Evolutionary conservation across 2,888 invertebrate species (phyloP).

Genomic region (Folsomia candida): DNA sequence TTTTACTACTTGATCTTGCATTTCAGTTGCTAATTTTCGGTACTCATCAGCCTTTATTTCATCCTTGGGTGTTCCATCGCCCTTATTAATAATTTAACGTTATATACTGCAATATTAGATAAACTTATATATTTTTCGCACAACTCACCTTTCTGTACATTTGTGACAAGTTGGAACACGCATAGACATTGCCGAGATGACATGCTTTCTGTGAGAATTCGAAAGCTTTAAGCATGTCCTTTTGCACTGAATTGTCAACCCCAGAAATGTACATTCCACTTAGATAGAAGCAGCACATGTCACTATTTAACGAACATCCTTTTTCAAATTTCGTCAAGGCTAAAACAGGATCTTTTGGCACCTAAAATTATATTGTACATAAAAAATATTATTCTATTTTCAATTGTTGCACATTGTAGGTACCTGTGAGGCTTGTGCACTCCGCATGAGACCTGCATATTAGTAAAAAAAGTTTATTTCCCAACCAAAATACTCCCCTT

Average conservation of each 20-base stretch:
- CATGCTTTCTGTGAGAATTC: constrained; percentile 75
- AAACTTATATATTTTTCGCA: not conserved
- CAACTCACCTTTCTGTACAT: constrained; percentile 68
- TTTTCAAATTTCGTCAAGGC: constrained; percentile 60
- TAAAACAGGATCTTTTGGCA: constrained; percentile 50
- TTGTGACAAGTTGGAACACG: constrained; percentile 84
- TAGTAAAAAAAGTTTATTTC: too few relatives aligned
- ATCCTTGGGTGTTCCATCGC: constrained; percentile 77
- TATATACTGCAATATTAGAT: not conserved
- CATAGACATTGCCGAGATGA: constrained; percentile 77
- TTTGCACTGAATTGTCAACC: constrained; percentile 60
- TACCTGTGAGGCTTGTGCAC: not conserved
- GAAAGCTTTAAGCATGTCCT: constrained; percentile 76
- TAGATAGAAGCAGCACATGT: constrained; percentile 75
- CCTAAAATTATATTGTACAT: constrained; percentile 20
- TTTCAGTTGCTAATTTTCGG: constrained; percentile 67
- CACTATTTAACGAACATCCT: constrained; percentile 60
- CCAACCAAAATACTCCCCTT: too few relatives aligned
- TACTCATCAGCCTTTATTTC: constrained; percentile 68
- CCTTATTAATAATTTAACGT: constrained; percentile 53
- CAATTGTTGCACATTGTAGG: not conserved
- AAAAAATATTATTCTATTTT: not conserved
- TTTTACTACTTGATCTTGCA: constrained; percentile 67
- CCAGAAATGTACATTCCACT: constrained; percentile 77
- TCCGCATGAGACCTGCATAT: not conserved